phyloP scores from a whole-genome alignment of 1,140 invertebrate genomes.

The Bradysia coprophila region DNA sequence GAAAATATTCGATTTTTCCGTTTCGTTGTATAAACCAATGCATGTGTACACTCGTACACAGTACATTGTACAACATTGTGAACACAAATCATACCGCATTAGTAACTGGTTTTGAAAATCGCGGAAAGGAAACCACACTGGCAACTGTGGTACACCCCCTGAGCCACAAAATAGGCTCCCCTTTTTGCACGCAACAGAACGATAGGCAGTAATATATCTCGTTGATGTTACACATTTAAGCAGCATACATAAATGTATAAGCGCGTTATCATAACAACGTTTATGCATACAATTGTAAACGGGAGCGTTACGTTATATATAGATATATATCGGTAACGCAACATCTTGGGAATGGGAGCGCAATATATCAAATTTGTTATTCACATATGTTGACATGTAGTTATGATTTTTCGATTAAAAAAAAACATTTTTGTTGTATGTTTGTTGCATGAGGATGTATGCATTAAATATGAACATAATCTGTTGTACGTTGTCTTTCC shows the following conservation, averaged over 20 bases:
- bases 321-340: not conserved
- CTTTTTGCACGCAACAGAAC: not conserved
- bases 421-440: too few species aligned
- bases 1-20: too few species aligned
- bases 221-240: not conserved
- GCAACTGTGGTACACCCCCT: not conserved
- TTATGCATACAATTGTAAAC: not conserved
- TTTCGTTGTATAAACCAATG: too few species aligned
- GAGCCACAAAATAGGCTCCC: not conserved
- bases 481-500: too few species aligned
- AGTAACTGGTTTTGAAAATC: not conserved
- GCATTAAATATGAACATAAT: too few species aligned
- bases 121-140: not conserved
- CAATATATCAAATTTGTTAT: not conserved
- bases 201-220: not conserved
- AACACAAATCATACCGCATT: not conserved
- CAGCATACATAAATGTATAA: too few species aligned
- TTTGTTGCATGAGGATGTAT: too few species aligned
- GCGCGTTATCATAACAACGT: too few species aligned
- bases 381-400: conserved; percentile 5
- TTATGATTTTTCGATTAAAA: conserved; percentile 6
- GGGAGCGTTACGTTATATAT: not conserved
- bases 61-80: not conserved
- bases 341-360: not conserved
- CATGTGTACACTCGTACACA: too few species aligned